Percentiles rank a stretch among this genome's conserved stretches.
phyloP scores from a whole-genome alignment of 2,888 invertebrate genomes.

The Caenorhabditis doughertyi region DNA sequence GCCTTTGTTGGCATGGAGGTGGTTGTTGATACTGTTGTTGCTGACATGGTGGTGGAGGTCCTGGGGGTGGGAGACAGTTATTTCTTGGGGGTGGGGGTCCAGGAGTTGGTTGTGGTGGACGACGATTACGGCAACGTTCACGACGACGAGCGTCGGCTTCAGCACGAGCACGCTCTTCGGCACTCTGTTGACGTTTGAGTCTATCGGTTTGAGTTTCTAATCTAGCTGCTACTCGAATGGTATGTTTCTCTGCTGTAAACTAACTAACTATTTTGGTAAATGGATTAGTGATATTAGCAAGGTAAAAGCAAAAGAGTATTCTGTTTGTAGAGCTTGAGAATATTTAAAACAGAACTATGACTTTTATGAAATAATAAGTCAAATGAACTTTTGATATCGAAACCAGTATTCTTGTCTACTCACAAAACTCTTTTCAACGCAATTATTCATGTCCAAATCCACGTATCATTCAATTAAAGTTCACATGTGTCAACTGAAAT shows the following conservation, averaged over 20 bases:
- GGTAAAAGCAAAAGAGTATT: conserved; percentile 12
- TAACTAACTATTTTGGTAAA: conserved; percentile 22
- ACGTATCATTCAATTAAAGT: conserved; percentile 16
- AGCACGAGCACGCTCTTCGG: conserved; percentile 51
- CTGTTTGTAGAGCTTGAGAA: conserved; percentile 1
- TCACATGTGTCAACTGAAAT: conserved; percentile 15
- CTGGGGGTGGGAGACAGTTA: conserved; percentile 51
- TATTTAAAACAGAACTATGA: not conserved
- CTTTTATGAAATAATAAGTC: not conserved
- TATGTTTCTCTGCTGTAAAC: conserved; percentile 54
- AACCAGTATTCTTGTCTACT: not conserved
- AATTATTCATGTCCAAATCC: conserved; percentile 35
- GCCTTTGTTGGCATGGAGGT: conserved; percentile 42
- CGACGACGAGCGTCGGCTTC: conserved; percentile 60
- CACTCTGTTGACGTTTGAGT: conserved; percentile 61
- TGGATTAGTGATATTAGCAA: conserved; percentile 18
- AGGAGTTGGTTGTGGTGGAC: conserved; percentile 46
- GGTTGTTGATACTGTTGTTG: conserved; percentile 17
- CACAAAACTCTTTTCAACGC: not conserved
- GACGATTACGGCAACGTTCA: conserved; percentile 56
- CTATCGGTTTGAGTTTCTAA: conserved; percentile 67
- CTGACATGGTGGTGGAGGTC: conserved; percentile 58
- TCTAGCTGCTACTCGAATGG: conserved; percentile 68
- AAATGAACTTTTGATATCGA: not conserved
- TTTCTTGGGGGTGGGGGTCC: conserved; percentile 43